Evolutionary conservation across 1,140 invertebrate genomes (phyloP), one percentile per base, ranked within the genome.

Genomic region (Zaprionus capensis): DNA sequence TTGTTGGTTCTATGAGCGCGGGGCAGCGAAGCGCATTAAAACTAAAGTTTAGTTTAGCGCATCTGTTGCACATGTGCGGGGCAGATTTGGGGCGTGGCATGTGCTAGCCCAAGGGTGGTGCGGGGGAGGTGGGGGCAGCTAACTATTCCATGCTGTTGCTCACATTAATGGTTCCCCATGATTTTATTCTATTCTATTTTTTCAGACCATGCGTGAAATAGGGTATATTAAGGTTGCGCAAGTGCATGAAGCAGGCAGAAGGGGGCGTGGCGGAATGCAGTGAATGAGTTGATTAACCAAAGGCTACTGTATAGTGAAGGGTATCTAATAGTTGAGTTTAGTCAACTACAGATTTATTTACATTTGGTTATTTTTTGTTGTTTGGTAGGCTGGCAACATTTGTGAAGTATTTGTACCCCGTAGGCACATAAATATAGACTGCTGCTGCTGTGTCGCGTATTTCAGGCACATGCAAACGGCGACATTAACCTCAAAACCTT

Each of bases 401-500:
- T 51, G 65, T 68, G 59, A 55, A 68, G 58, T 78, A 64, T 78
- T 74, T 75, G 76, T 78, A 78, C 64, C 71, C 71, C 58, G 71
- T 59, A 77, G 75, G 75, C 71, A 57, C 59, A 71, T 71, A 76
- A 76, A 71, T 71, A 51, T 65, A 55, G 69, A 38, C 41, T 6
- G 51, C 36, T 24, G 12, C 44, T 36, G 41, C n/a, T 17, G 41
- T 17, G n/a, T 22, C 44, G 38, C 64, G 56, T 68, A 68, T 68
- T 38, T 61, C 20, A 67, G 71, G 31, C 64, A 76, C 82, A 85
- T 85, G 81, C 82, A 82, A 85, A 82, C 76, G 65, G 81, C 82
- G 76, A 85, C 79, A 86, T 86, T 86, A 86, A 72, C 82, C 82
- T 79, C 79, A 71, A 85, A 85, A 82, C 71, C 68, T 79, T 67